Evolutionary conservation across 2,113 vertebrate species (phyloP).

Genomic region (Tyrannus savana): DNA sequence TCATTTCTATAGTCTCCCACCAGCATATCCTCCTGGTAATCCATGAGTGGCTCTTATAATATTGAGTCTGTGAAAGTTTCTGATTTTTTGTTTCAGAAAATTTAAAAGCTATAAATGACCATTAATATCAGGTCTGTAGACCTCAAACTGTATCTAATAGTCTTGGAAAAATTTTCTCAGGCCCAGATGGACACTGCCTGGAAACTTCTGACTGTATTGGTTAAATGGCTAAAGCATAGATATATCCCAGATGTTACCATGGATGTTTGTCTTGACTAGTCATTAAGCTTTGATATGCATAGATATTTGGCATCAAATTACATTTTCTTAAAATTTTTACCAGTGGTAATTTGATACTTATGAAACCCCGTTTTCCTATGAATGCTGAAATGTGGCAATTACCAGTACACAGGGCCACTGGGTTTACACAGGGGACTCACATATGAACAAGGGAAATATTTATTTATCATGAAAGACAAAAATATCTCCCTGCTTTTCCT

Average conservation of each 20-base stretch:
- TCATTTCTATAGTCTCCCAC: neutral
- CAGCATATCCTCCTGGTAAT: neutral
- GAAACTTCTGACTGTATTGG: constrained; percentile 24
- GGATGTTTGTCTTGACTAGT: constrained; percentile 56
- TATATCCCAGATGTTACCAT: neutral
- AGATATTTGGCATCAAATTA: constrained; percentile 24
- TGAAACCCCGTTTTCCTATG: constrained; percentile 28
- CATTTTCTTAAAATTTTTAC: constrained; percentile 63
- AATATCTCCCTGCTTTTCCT: constrained; percentile 41
- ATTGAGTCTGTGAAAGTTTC: neutral
- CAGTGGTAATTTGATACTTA: constrained; percentile 57
- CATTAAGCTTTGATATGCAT: constrained; percentile 53
- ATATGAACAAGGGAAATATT: constrained; percentile 34
- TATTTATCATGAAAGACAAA: constrained; percentile 51
- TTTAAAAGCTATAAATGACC: neutral
- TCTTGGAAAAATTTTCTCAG: neutral
- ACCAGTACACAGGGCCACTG: constrained; percentile 27
- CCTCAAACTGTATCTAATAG: neutral
- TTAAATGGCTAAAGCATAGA: neutral
- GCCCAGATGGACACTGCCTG: neutral
- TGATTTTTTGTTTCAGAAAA: constrained; percentile 5
- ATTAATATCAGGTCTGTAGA: neutral
- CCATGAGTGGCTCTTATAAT: neutral
- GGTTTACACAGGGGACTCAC: constrained; percentile 32
- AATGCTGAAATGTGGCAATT: constrained; percentile 12